Conservation (phyloP, 2,888 invertebrate genomes). For the Nephrocerus scutellatus region DNA sequence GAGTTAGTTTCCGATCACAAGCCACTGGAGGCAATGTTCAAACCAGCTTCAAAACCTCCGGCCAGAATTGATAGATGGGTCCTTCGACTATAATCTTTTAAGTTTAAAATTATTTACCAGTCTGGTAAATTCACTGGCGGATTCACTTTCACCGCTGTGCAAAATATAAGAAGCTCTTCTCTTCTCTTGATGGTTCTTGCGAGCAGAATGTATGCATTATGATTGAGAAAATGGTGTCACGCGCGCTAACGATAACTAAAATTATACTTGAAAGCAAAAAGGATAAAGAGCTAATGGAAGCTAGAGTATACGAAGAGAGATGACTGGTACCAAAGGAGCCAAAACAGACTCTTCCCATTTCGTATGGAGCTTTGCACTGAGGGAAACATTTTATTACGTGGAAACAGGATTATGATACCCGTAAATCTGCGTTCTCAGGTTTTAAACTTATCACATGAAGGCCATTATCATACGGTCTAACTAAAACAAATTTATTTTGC, state of each 20-base stretch:
- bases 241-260: not conserved
- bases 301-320: too few species aligned
- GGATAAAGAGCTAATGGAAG: not conserved
- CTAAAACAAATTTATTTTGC: too few species aligned
- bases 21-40: slow-evolving; percentile 5
- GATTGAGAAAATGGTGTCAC: too few species aligned
- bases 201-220: slow-evolving; percentile 2
- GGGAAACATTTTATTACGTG: too few species aligned
- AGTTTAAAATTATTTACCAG: too few species aligned
- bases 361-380: too few species aligned
- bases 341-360: too few species aligned
- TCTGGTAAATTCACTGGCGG: slow-evolving; percentile 4
- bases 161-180: too few species aligned
- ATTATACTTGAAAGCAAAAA: not conserved
- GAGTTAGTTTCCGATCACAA: slow-evolving; percentile 4
- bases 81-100: not conserved
- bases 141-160: slow-evolving; percentile 6
- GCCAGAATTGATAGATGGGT: slow-evolving; percentile 9
- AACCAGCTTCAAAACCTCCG: slow-evolving; percentile 2
- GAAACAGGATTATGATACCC: too few species aligned
- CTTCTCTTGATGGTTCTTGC: not conserved
- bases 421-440: not conserved
- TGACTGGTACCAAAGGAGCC: too few species aligned
- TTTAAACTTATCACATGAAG: too few species aligned
- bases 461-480: too few species aligned